Percentiles rank a stretch among this genome's conserved stretches.
phyloP scores from a whole-genome alignment of 2,888 invertebrate genomes.

The Dermolepida albohirtum region DNA sequence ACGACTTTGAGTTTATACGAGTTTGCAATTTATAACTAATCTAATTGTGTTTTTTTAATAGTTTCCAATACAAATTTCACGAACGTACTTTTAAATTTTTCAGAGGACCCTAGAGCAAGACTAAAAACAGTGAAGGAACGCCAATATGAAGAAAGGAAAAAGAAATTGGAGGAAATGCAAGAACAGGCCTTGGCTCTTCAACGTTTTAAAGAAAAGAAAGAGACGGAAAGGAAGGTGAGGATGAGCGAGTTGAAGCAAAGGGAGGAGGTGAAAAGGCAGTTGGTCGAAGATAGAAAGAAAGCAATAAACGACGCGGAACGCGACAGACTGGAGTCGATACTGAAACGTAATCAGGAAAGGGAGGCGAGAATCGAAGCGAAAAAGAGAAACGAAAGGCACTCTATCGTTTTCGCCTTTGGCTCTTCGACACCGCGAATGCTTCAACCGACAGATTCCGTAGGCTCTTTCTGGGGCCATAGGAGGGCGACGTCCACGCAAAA shows the following conservation, averaged over 20 bases:
- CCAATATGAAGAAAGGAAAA: conserved; percentile 90
- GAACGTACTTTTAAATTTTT: conserved; percentile 33
- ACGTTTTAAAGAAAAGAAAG: conserved; percentile 89
- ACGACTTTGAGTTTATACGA: too few species aligned
- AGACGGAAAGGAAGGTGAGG: conserved; percentile 83
- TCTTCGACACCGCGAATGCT: conserved; percentile 90
- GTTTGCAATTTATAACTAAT: too few species aligned
- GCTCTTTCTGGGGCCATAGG: conserved; percentile 87
- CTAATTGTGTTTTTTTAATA: background rate
- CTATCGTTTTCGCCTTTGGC: conserved; percentile 88
- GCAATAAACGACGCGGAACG: conserved; percentile 91
- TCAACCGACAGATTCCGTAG: conserved; percentile 83
- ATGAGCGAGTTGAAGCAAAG: conserved; percentile 85
- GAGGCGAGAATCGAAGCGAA: conserved; percentile 81
- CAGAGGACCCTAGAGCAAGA: conserved; percentile 73
- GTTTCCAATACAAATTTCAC: conserved; percentile 4
- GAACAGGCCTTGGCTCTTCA: conserved; percentile 91
- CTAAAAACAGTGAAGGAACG: conserved; percentile 83
- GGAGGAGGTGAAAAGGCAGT: conserved; percentile 78
- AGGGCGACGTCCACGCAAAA: conserved; percentile 92
- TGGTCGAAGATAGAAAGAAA: conserved; percentile 89
- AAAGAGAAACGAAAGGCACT: conserved; percentile 80
- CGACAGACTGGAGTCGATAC: conserved; percentile 86
- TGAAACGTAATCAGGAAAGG: conserved; percentile 87
- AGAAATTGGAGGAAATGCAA: conserved; percentile 89